phyloP scores from a whole-genome alignment of 1,140 invertebrate genomes.

The Lysiphlebus fabarum region DNA sequence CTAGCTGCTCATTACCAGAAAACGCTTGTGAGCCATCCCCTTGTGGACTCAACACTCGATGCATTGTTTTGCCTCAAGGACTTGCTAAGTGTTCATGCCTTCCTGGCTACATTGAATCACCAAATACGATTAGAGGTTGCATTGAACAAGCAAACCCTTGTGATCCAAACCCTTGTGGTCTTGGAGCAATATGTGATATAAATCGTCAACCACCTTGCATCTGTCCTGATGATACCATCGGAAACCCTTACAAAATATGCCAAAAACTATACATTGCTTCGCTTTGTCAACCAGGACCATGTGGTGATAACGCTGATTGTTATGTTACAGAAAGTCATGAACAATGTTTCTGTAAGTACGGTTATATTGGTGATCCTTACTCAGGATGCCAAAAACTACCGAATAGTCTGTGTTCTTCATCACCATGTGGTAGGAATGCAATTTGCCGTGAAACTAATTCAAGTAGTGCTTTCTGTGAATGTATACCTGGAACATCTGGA shows the following conservation, averaged over 20 bases:
- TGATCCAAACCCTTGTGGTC: conserved; percentile 77
- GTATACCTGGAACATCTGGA: conserved; percentile 71
- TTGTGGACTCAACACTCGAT: conserved; percentile 85
- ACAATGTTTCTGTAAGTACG: conserved; percentile 73
- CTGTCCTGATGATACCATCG: conserved; percentile 70
- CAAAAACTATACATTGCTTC: conserved; percentile 55
- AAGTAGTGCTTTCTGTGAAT: conserved; percentile 70
- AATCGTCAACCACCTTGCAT: conserved; percentile 73
- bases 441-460: conserved; percentile 65
- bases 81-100: conserved; percentile 85
- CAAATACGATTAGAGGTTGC: conserved; percentile 82
- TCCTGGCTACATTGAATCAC: conserved; percentile 77
- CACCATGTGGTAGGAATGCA: conserved; percentile 75
- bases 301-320: conserved; percentile 75
- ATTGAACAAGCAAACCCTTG: conserved; percentile 73
- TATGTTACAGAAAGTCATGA: conserved; percentile 70
- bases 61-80: conserved; percentile 74
- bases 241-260: conserved; percentile 77
- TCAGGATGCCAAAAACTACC: conserved; percentile 65
- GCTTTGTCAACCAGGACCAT: conserved; percentile 73
- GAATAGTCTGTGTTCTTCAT: conserved; percentile 66
- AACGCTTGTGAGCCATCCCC: conserved; percentile 82
- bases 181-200: conserved; percentile 75
- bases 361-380: conserved; percentile 74
- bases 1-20: conserved; percentile 63